Conservation (phyloP, 2,113 vertebrate species). For the Narcine bancroftii region DNA sequence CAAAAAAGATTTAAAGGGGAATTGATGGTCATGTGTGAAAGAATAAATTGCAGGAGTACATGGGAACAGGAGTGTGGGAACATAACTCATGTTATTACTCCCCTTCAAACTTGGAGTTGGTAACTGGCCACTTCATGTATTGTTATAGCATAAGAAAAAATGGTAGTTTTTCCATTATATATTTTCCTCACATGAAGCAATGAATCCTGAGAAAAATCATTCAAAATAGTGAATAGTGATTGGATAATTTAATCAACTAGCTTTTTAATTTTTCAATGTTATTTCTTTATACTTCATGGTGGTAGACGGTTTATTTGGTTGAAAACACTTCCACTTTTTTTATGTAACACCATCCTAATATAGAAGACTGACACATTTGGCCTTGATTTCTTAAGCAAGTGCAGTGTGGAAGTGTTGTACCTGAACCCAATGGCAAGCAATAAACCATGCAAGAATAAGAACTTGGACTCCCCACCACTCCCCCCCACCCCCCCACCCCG, state of each 20-base stretch:
- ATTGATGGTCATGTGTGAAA: too few species aligned
- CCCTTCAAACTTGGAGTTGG: too few species aligned
- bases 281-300: not conserved
- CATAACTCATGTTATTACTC: too few species aligned
- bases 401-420: not conserved
- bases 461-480: too few species aligned
- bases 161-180: not conserved
- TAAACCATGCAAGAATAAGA: not conserved
- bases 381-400: not conserved
- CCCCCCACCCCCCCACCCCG: too few species aligned
- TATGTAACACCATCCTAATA: not conserved
- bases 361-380: not conserved
- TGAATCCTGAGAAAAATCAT: not conserved
- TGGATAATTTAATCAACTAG: not conserved
- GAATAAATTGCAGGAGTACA: too few species aligned
- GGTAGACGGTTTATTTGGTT: not conserved
- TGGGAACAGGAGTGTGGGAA: too few species aligned
- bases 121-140: too few species aligned
- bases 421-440: not conserved
- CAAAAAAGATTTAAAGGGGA: too few species aligned
- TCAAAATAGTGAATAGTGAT: not conserved
- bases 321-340: not conserved
- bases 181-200: not conserved
- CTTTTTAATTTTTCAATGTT: not conserved
- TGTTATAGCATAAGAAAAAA: too few species aligned